Percentiles rank a stretch among this genome's conserved stretches.
Evolutionary conservation across 2,888 invertebrate genomes (phyloP).

Genomic region (Rhagonycha lutea): DNA sequence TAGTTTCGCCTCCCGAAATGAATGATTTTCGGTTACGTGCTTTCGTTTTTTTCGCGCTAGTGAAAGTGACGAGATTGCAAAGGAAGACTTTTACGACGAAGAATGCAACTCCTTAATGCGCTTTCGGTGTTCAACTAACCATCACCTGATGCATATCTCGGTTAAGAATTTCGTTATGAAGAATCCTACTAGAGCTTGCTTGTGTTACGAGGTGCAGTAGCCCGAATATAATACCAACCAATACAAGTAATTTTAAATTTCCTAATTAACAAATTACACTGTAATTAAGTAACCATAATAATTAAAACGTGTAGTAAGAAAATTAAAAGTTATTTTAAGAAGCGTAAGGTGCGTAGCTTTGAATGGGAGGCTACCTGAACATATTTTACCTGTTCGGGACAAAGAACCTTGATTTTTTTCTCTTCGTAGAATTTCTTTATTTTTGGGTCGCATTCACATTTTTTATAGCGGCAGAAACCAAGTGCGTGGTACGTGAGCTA

Average conservation of each 20-base stretch:
- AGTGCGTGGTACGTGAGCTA: background rate
- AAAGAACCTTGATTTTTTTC: background rate
- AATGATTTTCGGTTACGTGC: background rate
- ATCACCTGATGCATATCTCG: constrained; percentile 53
- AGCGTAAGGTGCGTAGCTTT: background rate
- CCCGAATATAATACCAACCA: background rate
- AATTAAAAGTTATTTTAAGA: background rate
- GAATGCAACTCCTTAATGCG: constrained; percentile 50
- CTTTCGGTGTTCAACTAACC: constrained; percentile 50
- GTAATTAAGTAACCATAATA: background rate
- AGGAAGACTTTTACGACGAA: constrained; percentile 29
- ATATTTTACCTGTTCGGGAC: background rate
- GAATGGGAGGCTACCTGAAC: background rate
- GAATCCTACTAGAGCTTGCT: background rate
- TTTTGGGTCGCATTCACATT: background rate
- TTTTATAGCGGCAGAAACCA: background rate
- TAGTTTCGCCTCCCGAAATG: too few species aligned
- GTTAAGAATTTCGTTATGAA: constrained; percentile 46
- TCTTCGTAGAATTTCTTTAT: background rate
- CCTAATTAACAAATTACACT: constrained; percentile 32
- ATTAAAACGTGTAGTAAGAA: background rate
- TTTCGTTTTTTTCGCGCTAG: background rate
- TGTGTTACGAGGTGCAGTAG: background rate
- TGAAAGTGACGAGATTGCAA: constrained; percentile 4
- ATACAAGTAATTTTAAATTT: constrained; percentile 6